These are phyloP conservation scores for Allophyes oxyacanthae DNA, from an alignment of 2,888 invertebrate species.

Conservation along the genomic window DNA sequence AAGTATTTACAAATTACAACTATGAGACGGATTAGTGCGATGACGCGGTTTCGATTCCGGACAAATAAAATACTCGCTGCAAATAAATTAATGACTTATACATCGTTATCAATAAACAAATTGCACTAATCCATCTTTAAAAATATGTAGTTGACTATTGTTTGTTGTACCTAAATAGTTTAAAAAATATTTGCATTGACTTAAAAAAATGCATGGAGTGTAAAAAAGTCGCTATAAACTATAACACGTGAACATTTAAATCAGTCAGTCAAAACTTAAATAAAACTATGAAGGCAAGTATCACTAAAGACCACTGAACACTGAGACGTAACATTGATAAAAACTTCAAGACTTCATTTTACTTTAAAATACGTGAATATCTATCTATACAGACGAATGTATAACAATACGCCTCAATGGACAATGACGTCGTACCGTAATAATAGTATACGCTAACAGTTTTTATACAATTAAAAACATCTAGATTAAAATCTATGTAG, in stretches of 20 bases:
- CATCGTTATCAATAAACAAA: slow-evolving; percentile 44
- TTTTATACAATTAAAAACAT: slow-evolving; percentile 62
- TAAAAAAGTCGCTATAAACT: slow-evolving; percentile 72
- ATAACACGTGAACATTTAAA: slow-evolving; percentile 77
- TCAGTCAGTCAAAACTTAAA: slow-evolving; percentile 84
- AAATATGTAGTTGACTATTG: slow-evolving; percentile 71
- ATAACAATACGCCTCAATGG: slow-evolving; percentile 48
- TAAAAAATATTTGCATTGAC: slow-evolving; percentile 72
- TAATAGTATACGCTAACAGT: slow-evolving; percentile 56
- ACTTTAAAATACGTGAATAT: slow-evolving; percentile 16
- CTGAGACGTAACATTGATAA: slow-evolving; percentile 47
- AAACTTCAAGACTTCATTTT: slow-evolving; percentile 15
- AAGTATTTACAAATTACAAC: slow-evolving; percentile 62
- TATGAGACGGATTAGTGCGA: slow-evolving; percentile 65
- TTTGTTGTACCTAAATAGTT: slow-evolving; percentile 72
- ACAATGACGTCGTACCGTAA: slow-evolving; percentile 38
- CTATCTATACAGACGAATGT: slow-evolving; percentile 22
- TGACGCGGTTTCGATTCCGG: slow-evolving; percentile 41
- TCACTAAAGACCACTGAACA: slow-evolving; percentile 65
- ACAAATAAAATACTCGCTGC: slow-evolving; percentile 53
- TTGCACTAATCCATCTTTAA: slow-evolving; percentile 69
- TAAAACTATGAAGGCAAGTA: slow-evolving; percentile 83
- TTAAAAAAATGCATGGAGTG: slow-evolving; percentile 76
- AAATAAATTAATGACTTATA: slow-evolving; percentile 70
- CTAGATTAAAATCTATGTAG: slow-evolving; percentile 61